phyloP scores from a whole-genome alignment of 2,888 invertebrate species.

The Plagodis pulveraria region DNA sequence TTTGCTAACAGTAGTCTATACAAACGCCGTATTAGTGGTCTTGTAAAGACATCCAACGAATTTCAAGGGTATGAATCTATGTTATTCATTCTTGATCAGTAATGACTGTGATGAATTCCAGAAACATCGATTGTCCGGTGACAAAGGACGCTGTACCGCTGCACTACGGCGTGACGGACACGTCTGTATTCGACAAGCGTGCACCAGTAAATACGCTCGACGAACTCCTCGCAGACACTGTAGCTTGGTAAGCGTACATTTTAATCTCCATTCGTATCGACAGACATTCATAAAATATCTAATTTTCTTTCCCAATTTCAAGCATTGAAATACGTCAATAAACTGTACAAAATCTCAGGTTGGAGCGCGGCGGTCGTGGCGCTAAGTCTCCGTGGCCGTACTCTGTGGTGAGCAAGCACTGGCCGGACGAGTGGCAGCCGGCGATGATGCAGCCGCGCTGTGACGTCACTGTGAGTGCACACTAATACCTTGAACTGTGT shows the following conservation, averaged over 20 bases:
- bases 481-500: too few relatives aligned
- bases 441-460: slow-evolving; percentile 65
- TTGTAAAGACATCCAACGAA: too few relatives aligned
- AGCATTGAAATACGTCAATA: too few relatives aligned
- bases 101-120: slow-evolving; percentile 26
- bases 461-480: slow-evolving; percentile 65
- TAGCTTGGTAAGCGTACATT: slow-evolving; percentile 41
- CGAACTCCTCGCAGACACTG: slow-evolving; percentile 55
- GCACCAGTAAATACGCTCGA: slow-evolving; percentile 53
- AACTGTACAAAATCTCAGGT: slow-evolving; percentile 44
- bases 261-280: too few relatives aligned
- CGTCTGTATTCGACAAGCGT: slow-evolving; percentile 70
- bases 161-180: slow-evolving; percentile 71
- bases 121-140: slow-evolving; percentile 65
- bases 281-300: too few relatives aligned
- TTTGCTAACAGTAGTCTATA: too few relatives aligned
- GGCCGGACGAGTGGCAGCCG: slow-evolving; percentile 58
- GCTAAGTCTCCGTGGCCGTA: slow-evolving; percentile 64
- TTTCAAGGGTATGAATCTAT: too few relatives aligned
- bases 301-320: too few relatives aligned
- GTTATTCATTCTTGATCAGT: neutral
- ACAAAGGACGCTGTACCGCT: slow-evolving; percentile 68
- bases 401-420: slow-evolving; percentile 64
- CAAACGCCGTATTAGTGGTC: too few relatives aligned
- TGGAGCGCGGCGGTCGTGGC: slow-evolving; percentile 44